These are phyloP conservation scores for Iselma pallidipennis DNA, from an alignment of 2,888 invertebrate species.

Conservation along the genomic window DNA sequence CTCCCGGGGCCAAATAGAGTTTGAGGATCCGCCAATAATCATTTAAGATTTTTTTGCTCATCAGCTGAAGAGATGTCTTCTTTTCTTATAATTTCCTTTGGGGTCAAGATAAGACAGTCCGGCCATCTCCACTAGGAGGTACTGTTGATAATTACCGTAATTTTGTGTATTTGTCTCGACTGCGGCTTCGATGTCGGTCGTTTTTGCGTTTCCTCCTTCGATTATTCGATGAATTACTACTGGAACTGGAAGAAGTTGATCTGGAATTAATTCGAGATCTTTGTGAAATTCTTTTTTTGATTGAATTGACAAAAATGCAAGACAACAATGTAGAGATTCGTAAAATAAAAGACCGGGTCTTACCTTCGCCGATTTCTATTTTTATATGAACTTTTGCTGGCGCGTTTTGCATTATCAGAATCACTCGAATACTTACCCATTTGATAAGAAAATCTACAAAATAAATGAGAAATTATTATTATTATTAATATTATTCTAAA, in stretches of 20 bases:
- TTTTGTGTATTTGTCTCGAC: slow-evolving; percentile 45
- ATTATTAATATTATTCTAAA: too few species aligned
- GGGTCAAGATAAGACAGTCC: not conserved
- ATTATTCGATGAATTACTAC: slow-evolving; percentile 40
- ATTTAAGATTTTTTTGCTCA: too few species aligned
- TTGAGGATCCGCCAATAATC: too few species aligned
- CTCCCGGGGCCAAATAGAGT: too few species aligned
- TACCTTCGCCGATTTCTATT: slow-evolving; percentile 52
- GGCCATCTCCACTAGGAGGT: too few species aligned
- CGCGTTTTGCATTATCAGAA: slow-evolving; percentile 52
- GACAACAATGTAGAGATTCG: not conserved
- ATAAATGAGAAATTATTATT: not conserved
- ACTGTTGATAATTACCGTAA: slow-evolving; percentile 45
- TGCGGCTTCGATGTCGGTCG: slow-evolving; percentile 42
- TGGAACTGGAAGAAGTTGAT: slow-evolving; percentile 51
- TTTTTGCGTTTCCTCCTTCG: slow-evolving; percentile 32
- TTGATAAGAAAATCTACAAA: slow-evolving; percentile 6
- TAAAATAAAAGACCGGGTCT: slow-evolving; percentile 19
- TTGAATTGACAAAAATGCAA: too few species aligned
- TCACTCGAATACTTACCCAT: slow-evolving; percentile 58
- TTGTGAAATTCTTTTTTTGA: too few species aligned
- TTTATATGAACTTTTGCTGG: slow-evolving; percentile 49
- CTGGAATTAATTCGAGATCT: slow-evolving; percentile 30
- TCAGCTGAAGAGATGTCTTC: too few species aligned
- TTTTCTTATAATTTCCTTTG: too few species aligned